A percentile compares a stretch with the other conserved stretches of the same genome.
These are phyloP conservation scores for Petrosia ficiformis DNA, from an alignment of 37 sponge, comb jelly and placozoan species.

Conservation along the genomic window DNA sequence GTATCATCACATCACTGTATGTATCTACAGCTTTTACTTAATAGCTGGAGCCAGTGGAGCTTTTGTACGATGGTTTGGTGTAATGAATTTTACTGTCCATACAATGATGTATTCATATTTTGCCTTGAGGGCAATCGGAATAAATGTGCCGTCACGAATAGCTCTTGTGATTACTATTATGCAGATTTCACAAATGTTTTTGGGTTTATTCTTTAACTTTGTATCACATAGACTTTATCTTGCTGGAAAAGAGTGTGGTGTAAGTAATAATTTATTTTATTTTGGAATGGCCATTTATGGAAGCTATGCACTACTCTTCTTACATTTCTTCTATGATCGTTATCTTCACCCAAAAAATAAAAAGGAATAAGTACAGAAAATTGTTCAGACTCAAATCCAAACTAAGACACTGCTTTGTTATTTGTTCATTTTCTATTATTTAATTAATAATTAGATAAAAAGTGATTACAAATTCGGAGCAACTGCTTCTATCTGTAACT, in stretches of 20 bases:
- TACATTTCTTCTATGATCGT: conserved; percentile 28
- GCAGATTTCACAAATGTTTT: neutral
- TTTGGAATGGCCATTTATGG: conserved; percentile 45
- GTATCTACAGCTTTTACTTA: conserved; percentile 53
- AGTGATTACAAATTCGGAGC: too few relatives aligned
- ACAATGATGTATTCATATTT: neutral
- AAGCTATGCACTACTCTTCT: conserved; percentile 32
- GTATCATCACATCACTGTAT: conserved; percentile 86
- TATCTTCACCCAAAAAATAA: neutral
- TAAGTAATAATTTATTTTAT: neutral
- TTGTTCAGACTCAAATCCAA: too few relatives aligned
- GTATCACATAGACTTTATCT: neutral
- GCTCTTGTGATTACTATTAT: neutral
- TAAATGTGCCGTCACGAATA: neutral
- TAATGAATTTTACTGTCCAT: neutral
- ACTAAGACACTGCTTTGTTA: too few relatives aligned
- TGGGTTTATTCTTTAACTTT: neutral
- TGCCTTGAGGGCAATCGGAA: neutral
- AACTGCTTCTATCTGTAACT: too few relatives aligned
- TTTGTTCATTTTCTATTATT: too few relatives aligned
- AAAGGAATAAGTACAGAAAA: too few relatives aligned
- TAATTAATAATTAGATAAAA: too few relatives aligned
- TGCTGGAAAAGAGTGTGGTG: conserved; percentile 2
- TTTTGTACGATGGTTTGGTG: too few relatives aligned
- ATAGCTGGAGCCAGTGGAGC: conserved; percentile 45